A percentile compares a stretch with the other conserved stretches of the same genome.
phyloP scores from a whole-genome alignment of 2,113 vertebrate genomes.

The Catharus fuscescens region DNA sequence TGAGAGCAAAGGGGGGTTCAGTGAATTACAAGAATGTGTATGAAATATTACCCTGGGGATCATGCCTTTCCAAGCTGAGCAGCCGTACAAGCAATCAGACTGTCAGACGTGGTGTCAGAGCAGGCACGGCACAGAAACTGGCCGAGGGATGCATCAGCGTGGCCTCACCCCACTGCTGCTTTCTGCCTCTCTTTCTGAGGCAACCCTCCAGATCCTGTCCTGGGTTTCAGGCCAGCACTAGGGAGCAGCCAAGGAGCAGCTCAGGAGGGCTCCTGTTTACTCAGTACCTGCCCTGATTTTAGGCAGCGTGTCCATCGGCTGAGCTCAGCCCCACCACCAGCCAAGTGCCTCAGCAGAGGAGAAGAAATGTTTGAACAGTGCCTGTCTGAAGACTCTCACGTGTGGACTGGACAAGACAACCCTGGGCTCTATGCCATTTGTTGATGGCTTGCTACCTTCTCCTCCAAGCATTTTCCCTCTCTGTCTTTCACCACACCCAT shows the following conservation, averaged over 20 bases:
- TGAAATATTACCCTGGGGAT: conserved; percentile 33
- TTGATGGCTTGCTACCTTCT: not conserved
- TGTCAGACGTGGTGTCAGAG: not conserved
- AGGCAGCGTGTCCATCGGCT: accelerated
- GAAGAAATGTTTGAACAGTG: not conserved
- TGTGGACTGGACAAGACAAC: accelerated
- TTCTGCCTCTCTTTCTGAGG: not conserved
- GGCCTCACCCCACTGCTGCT: not conserved
- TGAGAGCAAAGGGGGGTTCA: not conserved
- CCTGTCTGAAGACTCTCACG: not conserved
- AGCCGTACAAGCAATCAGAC: not conserved
- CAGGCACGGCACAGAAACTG: not conserved
- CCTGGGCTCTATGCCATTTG: not conserved
- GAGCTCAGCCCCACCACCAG: not conserved
- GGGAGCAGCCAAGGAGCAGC: not conserved
- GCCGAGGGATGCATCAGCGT: accelerated
- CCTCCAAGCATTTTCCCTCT: not conserved
- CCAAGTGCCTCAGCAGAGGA: not conserved
- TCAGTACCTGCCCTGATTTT: not conserved
- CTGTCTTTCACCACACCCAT: not conserved
- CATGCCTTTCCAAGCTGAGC: not conserved
- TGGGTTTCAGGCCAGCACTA: not conserved
- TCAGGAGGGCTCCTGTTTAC: not conserved
- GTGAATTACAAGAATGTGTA: not conserved
- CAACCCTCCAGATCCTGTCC: not conserved